Percentiles rank a stretch among this genome's conserved stretches.
Conservation (phyloP, 2,113 vertebrate genomes). For the Mungos mungo region DNA sequence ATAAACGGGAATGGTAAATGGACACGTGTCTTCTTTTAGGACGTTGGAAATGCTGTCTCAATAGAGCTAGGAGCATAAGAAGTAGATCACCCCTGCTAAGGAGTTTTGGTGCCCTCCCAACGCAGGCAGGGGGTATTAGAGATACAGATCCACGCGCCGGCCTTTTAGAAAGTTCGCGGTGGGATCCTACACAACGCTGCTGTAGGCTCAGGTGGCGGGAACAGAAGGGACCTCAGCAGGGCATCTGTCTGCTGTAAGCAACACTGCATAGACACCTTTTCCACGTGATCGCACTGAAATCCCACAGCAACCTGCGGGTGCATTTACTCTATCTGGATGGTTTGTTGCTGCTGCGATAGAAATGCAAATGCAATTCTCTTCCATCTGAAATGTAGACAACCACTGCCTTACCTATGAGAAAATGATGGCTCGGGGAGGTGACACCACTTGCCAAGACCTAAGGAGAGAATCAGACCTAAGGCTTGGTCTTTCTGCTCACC, state of each 20-base stretch:
- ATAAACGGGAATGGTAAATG: not conserved
- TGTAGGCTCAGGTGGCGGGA: not conserved
- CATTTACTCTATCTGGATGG: not conserved
- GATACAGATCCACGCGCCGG: too few species aligned
- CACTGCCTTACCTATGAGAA: not conserved
- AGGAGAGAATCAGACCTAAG: not conserved
- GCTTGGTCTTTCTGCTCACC: not conserved
- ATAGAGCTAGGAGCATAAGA: not conserved
- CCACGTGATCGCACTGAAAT: not conserved
- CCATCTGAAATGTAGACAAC: not conserved
- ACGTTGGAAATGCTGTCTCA: not conserved
- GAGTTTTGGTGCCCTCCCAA: not conserved
- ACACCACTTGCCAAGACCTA: too few species aligned
- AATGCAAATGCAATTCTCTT: not conserved
- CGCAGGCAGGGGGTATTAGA: not conserved
- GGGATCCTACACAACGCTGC: not conserved
- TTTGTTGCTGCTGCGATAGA: not conserved
- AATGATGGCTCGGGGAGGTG: not conserved
- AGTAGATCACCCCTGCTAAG: not conserved
- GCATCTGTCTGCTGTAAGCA: not conserved
- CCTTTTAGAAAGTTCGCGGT: not conserved
- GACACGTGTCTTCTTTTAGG: not conserved
- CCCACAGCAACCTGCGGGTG: not conserved
- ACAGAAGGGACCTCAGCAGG: not conserved
- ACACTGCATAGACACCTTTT: not conserved